Base-by-base conservation (phyloP, 2,797 vertebrate species). In the Loris lydekkerianus region DNA sequence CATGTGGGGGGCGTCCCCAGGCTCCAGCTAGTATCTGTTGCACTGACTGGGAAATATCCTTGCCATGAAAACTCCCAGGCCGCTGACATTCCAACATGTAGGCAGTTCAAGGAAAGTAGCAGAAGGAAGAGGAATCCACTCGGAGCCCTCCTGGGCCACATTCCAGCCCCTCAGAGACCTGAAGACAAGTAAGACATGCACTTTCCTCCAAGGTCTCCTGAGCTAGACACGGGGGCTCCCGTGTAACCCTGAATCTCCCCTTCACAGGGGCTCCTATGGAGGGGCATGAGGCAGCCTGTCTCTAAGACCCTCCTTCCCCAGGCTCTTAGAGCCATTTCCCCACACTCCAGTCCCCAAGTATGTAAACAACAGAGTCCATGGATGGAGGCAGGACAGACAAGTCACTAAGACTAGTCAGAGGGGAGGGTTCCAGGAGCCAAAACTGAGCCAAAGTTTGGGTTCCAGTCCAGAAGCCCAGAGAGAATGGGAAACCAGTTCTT, bases 41-140 rank as follows among this genome's bases (percentile, higher is more conserved):
- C 85, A 90, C 84, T 95, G 97, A 92, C 89, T 92, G 89, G 93
- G 96, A 82, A 95, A 93, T 92, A 86, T 83, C 77, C 46, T 97
- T 86, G 90, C 92, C 40, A 18, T 95, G 95, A 96, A 96, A 92
- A 96, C 95, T 96, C 95, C 97, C 96, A 97, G 96, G 84, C 94
- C 92, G 82, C 95, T 3, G 56, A 97, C 97, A 97, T 97, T 97
- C 97, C 96, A 93, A 85, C 67, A 91, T 20, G 3, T 65, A 94
- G 81, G 93, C 92, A 69, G 90, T 49, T 86, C 61, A 21, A 88
- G 91, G 92, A 93, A 94, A 96, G 85, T 37, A 34, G 85, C 81
- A 72, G 78, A 85, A 82, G 73, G 92, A 87, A 94, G 75, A 96
- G 93, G 94, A 95, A 93, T 46, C 46, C 8, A 93, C 93, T 56